Conservation (phyloP, 2,888 invertebrate genomes). For the Parasteatoda lunata region DNA sequence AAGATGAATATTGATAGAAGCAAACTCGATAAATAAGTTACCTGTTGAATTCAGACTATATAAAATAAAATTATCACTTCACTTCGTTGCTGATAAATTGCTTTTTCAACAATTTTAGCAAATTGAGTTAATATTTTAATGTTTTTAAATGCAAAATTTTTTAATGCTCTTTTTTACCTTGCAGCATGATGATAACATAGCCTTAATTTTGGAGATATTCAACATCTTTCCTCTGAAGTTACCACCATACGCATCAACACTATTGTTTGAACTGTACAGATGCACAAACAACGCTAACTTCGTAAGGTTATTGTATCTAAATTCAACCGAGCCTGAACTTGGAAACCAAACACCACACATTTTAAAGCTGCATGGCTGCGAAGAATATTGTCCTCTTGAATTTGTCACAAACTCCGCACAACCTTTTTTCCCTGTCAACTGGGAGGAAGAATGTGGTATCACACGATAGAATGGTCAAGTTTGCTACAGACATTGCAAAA, state of each 20-base stretch:
- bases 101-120: too few species aligned
- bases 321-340: background rate
- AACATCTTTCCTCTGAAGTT: background rate
- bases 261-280: background rate
- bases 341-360: background rate
- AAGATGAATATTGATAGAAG: too few species aligned
- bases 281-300: background rate
- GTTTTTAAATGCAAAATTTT: too few species aligned
- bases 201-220: background rate
- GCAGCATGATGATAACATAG: background rate
- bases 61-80: too few species aligned
- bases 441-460: background rate
- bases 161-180: background rate
- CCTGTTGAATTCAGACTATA: too few species aligned
- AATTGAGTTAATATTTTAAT: too few species aligned
- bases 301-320: background rate
- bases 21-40: too few species aligned
- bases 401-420: background rate
- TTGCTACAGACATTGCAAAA: too few species aligned
- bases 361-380: background rate
- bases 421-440: background rate
- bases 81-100: too few species aligned
- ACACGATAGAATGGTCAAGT: too few species aligned
- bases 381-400: background rate
- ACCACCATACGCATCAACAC: background rate